Conservation (phyloP, 2,797 vertebrate genomes). For the Sebastes nivosus region DNA sequence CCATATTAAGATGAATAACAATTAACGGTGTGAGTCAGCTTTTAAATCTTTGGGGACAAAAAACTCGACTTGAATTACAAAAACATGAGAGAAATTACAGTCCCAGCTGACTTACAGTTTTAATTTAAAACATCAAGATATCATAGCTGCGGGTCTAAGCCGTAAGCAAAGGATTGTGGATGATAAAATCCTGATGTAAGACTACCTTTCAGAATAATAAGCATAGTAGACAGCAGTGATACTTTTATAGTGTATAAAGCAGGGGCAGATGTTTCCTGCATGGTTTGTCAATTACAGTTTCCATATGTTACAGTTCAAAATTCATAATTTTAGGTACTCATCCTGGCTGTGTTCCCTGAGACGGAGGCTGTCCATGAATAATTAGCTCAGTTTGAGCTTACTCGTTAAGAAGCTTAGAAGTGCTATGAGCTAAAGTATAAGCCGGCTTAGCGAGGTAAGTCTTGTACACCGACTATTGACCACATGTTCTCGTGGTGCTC, state of each 20-base stretch:
- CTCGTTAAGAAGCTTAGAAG: conserved; percentile 80
- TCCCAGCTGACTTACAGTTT: conserved; percentile 19
- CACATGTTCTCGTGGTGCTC: conserved; percentile 53
- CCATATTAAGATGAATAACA: conserved; percentile 55
- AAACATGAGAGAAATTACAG: conserved; percentile 50
- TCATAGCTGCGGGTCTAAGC: conserved; percentile 42
- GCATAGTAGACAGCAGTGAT: background rate
- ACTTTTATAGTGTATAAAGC: background rate
- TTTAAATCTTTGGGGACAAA: conserved; percentile 36
- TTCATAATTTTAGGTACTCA: conserved; percentile 41
- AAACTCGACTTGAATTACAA: conserved; percentile 40
- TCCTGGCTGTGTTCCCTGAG: conserved; percentile 58
- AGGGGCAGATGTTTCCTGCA: background rate
- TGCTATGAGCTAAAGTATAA: conserved; percentile 78
- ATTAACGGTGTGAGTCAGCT: conserved; percentile 57
- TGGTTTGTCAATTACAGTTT: conserved; percentile 38
- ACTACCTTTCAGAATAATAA: conserved; percentile 10
- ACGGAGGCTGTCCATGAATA: conserved; percentile 72
- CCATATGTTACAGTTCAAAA: conserved; percentile 37
- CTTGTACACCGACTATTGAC: conserved; percentile 73
- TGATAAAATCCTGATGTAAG: conserved; percentile 16
- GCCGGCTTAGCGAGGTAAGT: conserved; percentile 76
- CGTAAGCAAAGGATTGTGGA: conserved; percentile 19
- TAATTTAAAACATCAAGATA: conserved; percentile 59
- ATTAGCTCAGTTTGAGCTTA: conserved; percentile 79